Evolutionary conservation across 2,113 vertebrate genomes (phyloP).

Genomic region (Mola mola): DNA sequence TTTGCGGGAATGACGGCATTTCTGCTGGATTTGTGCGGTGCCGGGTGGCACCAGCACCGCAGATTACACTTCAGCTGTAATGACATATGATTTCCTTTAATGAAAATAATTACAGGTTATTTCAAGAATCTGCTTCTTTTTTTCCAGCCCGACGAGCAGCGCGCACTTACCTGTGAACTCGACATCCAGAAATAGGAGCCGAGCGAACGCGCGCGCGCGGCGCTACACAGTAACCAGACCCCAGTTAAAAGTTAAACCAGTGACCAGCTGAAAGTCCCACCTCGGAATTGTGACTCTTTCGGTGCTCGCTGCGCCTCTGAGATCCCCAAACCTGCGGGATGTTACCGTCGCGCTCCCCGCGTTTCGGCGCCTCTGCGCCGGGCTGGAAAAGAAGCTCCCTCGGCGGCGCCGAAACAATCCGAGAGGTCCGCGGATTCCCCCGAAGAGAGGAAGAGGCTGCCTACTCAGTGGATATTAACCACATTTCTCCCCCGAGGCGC

Average conservation of each 20-base stretch:
- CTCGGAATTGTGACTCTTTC: conserved; percentile 39
- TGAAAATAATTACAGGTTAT: conserved; percentile 61
- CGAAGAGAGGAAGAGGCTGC: neutral
- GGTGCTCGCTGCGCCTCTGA: conserved; percentile 3
- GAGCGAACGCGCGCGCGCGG: conserved; percentile 32
- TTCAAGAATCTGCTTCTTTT: conserved; percentile 35
- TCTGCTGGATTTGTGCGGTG: conserved; percentile 22
- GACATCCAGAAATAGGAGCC: conserved; percentile 69
- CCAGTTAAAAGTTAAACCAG: conserved; percentile 70
- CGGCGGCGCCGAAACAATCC: conserved; percentile 46
- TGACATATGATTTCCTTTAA: conserved; percentile 43
- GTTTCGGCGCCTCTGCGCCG: conserved; percentile 46
- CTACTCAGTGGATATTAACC: conserved; percentile 28
- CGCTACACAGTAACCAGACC: conserved; percentile 56
- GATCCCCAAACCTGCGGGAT: conserved; percentile 64
- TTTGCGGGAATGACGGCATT: conserved; percentile 17
- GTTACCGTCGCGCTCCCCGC: conserved; percentile 72
- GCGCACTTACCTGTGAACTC: conserved; percentile 76
- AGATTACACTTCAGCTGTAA: conserved; percentile 44
- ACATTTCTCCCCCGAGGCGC: conserved; percentile 23
- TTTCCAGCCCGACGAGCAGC: conserved; percentile 23
- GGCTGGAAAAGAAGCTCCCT: conserved; percentile 40
- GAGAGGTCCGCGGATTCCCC: conserved; percentile 49
- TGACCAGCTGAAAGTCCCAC: conserved; percentile 53
- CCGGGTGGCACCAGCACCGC: conserved; percentile 38